These are phyloP conservation scores for Coregonus suidteri DNA, from an alignment of 2,797 vertebrate genomes.

Conservation along the genomic window DNA sequence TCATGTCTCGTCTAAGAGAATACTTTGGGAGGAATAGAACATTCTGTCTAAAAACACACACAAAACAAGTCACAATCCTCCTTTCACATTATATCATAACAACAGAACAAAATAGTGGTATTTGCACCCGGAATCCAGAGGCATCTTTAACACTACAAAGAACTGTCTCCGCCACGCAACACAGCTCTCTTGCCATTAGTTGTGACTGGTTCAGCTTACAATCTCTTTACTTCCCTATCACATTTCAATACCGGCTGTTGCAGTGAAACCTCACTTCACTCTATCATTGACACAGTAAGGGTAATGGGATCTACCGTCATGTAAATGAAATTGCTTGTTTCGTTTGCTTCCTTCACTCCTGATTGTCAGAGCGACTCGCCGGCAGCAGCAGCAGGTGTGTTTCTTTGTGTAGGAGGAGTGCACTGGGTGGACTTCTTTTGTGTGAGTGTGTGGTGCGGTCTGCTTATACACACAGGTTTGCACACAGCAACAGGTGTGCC, in stretches of 20 bases:
- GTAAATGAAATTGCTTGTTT: conserved; percentile 77
- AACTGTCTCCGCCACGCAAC: conserved; percentile 49
- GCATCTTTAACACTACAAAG: conserved; percentile 31
- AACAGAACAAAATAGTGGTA: conserved; percentile 13
- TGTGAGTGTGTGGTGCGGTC: conserved; percentile 13
- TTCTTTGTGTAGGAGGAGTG: conserved; percentile 73
- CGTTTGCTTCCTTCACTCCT: conserved; percentile 59
- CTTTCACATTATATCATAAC: background rate
- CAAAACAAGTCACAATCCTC: conserved; percentile 19
- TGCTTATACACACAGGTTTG: conserved; percentile 51
- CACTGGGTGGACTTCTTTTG: conserved; percentile 43
- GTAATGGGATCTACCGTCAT: conserved; percentile 74
- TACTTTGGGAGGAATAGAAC: conserved; percentile 41
- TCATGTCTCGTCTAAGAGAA: conserved; percentile 47
- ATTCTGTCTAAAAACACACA: background rate
- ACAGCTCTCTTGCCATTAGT: conserved; percentile 38
- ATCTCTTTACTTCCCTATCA: conserved; percentile 67
- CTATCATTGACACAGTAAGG: conserved; percentile 66
- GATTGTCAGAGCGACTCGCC: conserved; percentile 69
- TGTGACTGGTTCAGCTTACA: conserved; percentile 54
- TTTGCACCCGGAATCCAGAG: conserved; percentile 27
- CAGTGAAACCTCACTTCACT: conserved; percentile 60
- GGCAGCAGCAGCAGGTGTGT: conserved; percentile 75
- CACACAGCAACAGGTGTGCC: conserved; percentile 71
- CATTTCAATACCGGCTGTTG: conserved; percentile 71